A percentile compares a stretch with the other conserved stretches of the same genome.
Conservation (phyloP, 2,888 invertebrate genomes). For the Mythimna ferrago region DNA sequence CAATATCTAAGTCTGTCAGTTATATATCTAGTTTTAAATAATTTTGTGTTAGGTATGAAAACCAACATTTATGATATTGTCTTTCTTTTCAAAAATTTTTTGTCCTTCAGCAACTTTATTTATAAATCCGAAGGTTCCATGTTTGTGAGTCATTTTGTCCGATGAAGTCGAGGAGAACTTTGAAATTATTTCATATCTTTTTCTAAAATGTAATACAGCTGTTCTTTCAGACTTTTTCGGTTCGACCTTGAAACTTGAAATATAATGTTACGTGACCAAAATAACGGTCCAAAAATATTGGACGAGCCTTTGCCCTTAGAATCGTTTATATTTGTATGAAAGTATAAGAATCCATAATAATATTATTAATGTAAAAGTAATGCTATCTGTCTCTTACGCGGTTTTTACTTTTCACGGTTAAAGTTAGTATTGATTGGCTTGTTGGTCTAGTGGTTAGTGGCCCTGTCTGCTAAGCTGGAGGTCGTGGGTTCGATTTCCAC, state of each 20-base stretch:
- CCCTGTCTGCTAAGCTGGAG: no score
- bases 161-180: slow-evolving; percentile 28
- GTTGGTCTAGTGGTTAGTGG: no score
- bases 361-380: no score
- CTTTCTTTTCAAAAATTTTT: slow-evolving; percentile 1
- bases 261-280: slow-evolving; percentile 45
- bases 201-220: slow-evolving; percentile 20
- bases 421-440: no score
- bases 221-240: slow-evolving; percentile 20
- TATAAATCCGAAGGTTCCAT: slow-evolving; percentile 27
- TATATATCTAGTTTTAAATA: background rate
- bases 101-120: slow-evolving; percentile 28
- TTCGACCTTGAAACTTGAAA: slow-evolving; percentile 31
- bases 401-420: no score
- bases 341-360: background rate
- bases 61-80: slow-evolving; percentile 11
- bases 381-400: no score
- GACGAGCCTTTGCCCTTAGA: background rate
- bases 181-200: slow-evolving; percentile 36
- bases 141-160: slow-evolving; percentile 32
- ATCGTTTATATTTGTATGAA: slow-evolving; percentile 21
- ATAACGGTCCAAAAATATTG: slow-evolving; percentile 33
- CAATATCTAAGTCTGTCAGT: no score
- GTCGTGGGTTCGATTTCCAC: no score
- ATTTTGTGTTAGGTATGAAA: background rate